Base-by-base conservation (phyloP, 2,888 invertebrate species). In the Heliothis peltigera region DNA sequence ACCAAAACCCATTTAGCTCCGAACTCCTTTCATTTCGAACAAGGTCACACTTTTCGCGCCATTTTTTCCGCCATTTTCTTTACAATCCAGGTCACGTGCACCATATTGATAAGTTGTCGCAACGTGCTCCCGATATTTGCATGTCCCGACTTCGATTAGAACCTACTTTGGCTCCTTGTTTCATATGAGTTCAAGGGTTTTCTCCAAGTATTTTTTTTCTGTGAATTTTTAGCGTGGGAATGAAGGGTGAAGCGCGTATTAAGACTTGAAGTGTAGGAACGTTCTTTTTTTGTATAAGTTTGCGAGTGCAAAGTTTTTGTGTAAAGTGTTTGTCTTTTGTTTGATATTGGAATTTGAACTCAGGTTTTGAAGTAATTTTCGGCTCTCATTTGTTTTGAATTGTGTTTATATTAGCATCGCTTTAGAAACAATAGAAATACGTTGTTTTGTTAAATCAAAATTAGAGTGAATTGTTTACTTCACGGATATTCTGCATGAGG, bases 81-180 rank as follows among this genome's bases (percentile, higher is more conserved):
- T 83, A 80, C 79, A 75, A 84, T 82, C 79, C 88, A 78, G 85
- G 83, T 88, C 90, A 89, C 90, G 88, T 86, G 85, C 84, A 77
- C 84, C 84, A 82, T 88, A 86, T 87, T 92, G 92, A 93, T 92
- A 92, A 91, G 92, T 91, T 84, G 89, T 79, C 68, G 77, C 81
- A 84, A 91, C 90, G 91, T 91, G 92, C 80, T 63, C 71, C 65
- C 81, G 80, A 75, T 86, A 89, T 90, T 89, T 90, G 89, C 90
- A 90, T 91, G 89, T 83, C 82, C 75, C 77, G 79, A 78, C 77
- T 83, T 69, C 77, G 79, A 82, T 82, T 78, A 77, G 74, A 78
- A 66, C 61, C 75, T 72, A 79, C 77, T 81, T 68, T 61, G 57
- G 52, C 47, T 57, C 46, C 66, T 62, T 75, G 70, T 79, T 75